Base-by-base conservation (phyloP, 2,888 invertebrate genomes). In the Agriopis leucophaearia region DNA sequence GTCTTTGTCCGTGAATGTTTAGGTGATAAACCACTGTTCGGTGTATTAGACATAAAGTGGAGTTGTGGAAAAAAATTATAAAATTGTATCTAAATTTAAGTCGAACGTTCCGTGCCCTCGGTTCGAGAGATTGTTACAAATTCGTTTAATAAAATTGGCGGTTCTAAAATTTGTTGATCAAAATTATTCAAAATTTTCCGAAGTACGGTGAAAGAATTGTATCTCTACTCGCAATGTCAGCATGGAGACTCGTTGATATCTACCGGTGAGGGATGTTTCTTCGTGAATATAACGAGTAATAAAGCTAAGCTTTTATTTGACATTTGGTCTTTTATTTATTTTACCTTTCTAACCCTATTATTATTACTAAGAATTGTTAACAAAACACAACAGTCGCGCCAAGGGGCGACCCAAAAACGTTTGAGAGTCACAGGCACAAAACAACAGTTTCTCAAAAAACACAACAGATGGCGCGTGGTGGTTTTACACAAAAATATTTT, bases 291-390 rank as follows among this genome's bases (percentile, higher is more conserved):
- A 95, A 95, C 95, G 95, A 95, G 95, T 95, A 95, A 95, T 95
- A 95, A 95, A 95, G 95, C 95, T 95, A 95, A 96, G 95, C 95
- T 95, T 96, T 95, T 95, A 96, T 95, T 95, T 95, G 95, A 95
- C 75, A 77, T 74, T 61, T 69, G 75, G 86, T 69, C 81, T 92
- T 93, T 94, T 87, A 92, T 92, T 93, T 15, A 59, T 15, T 27
- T 47, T 15, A 27, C 55, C 61, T 35, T 13, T 7, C 4, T 51
- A 8, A 1, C 15, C 15, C 13, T 16, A 8, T 10, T 16, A n/a
- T n/a, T 5, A 1, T 15, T 0, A 12, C 18, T 16, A 8, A 3
- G 7, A 48, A 9, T 18, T 6, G 12, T 27, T 10, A 51, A 36
- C 4, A n/a, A 8, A 1, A 12, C 0, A 4, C 10, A 48, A 18